These are phyloP conservation scores for Synergus laeviventris DNA, from an alignment of 2,888 invertebrate species.

Conservation along the genomic window DNA sequence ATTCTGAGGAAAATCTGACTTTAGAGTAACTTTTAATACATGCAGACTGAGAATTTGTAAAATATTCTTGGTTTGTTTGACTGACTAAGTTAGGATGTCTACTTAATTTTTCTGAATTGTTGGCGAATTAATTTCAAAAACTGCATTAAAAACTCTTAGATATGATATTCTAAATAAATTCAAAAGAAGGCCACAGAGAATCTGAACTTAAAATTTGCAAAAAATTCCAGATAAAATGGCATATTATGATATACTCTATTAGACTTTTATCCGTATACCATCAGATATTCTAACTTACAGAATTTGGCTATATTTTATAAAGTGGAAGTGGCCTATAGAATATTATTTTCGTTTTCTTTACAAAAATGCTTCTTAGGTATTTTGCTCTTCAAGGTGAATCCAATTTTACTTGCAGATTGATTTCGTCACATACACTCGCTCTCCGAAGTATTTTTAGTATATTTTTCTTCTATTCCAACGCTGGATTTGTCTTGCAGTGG, in stretches of 20 bases:
- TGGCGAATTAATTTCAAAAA: too few species aligned
- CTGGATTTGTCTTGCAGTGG: not conserved
- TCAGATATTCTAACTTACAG: not conserved
- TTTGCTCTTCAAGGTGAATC: not conserved
- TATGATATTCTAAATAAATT: too few species aligned
- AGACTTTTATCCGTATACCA: not conserved
- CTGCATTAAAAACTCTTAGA: too few species aligned
- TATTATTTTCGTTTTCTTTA: not conserved
- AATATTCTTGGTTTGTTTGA: too few species aligned
- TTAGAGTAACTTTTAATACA: too few species aligned
- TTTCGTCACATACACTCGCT: not conserved
- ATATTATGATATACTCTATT: not conserved
- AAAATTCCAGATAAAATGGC: not conserved
- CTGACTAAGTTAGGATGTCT: too few species aligned
- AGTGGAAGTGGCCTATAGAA: not conserved
- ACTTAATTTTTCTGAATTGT: too few species aligned
- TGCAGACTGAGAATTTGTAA: not conserved
- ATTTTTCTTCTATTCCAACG: not conserved
- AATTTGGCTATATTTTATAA: not conserved
- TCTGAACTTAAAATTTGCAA: not conserved
- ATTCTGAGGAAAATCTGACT: too few species aligned
- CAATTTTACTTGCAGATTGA: not conserved
- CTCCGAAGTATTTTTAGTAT: not conserved
- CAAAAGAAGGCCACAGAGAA: too few species aligned
- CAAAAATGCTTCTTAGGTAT: not conserved